Evolutionary conservation across 2,797 vertebrate genomes (phyloP).

Genomic region (Allobates femoralis): DNA sequence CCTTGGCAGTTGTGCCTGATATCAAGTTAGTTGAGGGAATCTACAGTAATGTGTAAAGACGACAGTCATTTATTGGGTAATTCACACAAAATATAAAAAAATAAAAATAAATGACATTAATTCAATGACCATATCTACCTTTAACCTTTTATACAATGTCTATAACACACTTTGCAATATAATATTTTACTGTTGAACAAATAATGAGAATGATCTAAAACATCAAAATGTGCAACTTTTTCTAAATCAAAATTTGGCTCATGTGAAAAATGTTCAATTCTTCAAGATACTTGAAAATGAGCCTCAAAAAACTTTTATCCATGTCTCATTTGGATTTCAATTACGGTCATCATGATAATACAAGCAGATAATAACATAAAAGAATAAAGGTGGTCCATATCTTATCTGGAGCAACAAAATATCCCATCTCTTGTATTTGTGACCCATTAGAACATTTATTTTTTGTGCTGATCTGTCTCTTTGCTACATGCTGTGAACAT

Average conservation of each 20-base stretch:
- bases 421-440: not conserved
- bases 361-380: not conserved
- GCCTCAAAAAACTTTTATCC: not conserved
- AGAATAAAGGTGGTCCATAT: too few relatives aligned
- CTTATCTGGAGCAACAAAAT: not conserved
- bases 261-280: not conserved
- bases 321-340: not conserved
- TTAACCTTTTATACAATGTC: too few relatives aligned
- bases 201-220: too few relatives aligned
- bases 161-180: too few relatives aligned
- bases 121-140: too few relatives aligned
- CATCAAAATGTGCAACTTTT: not conserved
- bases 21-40: too few relatives aligned
- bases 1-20: too few relatives aligned
- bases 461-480: not conserved
- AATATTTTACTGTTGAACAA: too few relatives aligned
- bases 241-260: not conserved
- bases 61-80: too few relatives aligned
- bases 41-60: too few relatives aligned
- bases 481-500: not conserved
- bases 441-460: not conserved
- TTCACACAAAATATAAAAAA: too few relatives aligned
- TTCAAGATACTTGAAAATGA: not conserved
- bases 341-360: not conserved
- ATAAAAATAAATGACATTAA: too few relatives aligned